Evolutionary conservation across 2,888 invertebrate genomes (phyloP).

Genomic region (Odontocolon sp.): DNA sequence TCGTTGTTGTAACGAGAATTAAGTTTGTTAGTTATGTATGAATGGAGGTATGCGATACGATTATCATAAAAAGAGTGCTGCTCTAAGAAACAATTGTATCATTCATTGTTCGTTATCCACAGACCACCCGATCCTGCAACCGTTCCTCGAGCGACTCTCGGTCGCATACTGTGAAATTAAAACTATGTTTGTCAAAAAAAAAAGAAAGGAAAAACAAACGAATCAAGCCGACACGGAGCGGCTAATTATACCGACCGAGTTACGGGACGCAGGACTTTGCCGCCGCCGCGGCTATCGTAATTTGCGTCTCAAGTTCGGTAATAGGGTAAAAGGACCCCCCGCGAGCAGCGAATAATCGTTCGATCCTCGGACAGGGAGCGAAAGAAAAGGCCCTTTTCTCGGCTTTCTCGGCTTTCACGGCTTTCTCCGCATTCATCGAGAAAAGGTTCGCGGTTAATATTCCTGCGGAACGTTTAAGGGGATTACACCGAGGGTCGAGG

Average conservation of each 20-base stretch:
- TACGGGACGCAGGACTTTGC: background rate
- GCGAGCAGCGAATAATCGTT: slow-evolving; percentile 49
- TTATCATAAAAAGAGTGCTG: slow-evolving; percentile 66
- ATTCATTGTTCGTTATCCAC: background rate
- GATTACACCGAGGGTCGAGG: slow-evolving; percentile 54
- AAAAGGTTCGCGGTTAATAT: slow-evolving; percentile 8
- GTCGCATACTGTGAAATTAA: background rate
- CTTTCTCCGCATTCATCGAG: slow-evolving; percentile 31
- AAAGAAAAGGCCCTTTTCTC: slow-evolving; percentile 10
- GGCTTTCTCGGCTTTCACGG: slow-evolving; percentile 28
- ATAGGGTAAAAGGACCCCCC: slow-evolving; percentile 52
- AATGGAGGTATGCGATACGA: slow-evolving; percentile 66
- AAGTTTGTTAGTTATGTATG: slow-evolving; percentile 67
- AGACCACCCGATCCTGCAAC: no score
- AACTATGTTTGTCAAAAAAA: no score
- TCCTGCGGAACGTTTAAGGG: slow-evolving; percentile 48
- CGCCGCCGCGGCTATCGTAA: slow-evolving; percentile 7
- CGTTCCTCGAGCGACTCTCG: background rate
- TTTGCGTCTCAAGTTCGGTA: slow-evolving; percentile 28
- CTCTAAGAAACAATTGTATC: slow-evolving; percentile 43
- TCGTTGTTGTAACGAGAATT: slow-evolving; percentile 63
- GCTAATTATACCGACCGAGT: slow-evolving; percentile 27
- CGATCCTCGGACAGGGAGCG: slow-evolving; percentile 24
- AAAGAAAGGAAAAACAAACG: no score
- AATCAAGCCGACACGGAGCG: background rate